These are phyloP conservation scores for Mormyrus iriodes DNA, from an alignment of 2,113 vertebrate species.

Conservation along the genomic window DNA sequence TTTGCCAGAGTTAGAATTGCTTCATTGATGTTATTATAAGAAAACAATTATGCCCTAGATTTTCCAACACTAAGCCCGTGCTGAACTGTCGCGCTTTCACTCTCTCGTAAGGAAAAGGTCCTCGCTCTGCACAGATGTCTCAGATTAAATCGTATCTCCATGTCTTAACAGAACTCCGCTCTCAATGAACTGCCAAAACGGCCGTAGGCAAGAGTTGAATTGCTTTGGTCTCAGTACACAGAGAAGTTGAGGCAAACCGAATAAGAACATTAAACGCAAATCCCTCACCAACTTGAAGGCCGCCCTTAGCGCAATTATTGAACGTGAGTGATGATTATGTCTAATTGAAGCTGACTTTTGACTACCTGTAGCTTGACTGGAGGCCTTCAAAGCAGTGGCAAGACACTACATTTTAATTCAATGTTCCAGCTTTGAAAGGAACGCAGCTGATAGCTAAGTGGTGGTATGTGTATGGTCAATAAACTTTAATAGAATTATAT, in stretches of 20 bases:
- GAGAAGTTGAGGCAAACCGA: constrained; percentile 96
- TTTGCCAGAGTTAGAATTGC: constrained; percentile 47
- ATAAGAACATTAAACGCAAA: constrained; percentile 96
- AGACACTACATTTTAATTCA: constrained; percentile 70
- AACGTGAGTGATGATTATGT: constrained; percentile 97
- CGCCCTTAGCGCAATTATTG: constrained; percentile 96
- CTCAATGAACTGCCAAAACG: constrained; percentile 91
- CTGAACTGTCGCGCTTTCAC: constrained; percentile 64
- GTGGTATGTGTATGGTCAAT: constrained; percentile 68
- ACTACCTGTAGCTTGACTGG: constrained; percentile 94
- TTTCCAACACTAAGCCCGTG: constrained; percentile 81
- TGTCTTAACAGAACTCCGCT: constrained; percentile 68
- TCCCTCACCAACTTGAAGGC: constrained; percentile 95
- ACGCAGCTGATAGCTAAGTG: constrained; percentile 54
- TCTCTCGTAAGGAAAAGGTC: constrained; percentile 73
- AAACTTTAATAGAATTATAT: constrained; percentile 75
- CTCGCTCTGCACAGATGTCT: constrained; percentile 93
- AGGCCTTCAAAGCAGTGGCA: constrained; percentile 62
- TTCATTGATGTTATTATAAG: constrained; percentile 74
- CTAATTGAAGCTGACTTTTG: constrained; percentile 98
- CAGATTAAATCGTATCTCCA: constrained; percentile 95
- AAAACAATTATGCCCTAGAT: constrained; percentile 79
- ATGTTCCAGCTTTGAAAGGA: constrained; percentile 63
- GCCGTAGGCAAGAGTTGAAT: constrained; percentile 98
- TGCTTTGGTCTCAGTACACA: constrained; percentile 99